phyloP scores from a whole-genome alignment of 2,888 invertebrate species.

The Tupiocoris notatus region DNA sequence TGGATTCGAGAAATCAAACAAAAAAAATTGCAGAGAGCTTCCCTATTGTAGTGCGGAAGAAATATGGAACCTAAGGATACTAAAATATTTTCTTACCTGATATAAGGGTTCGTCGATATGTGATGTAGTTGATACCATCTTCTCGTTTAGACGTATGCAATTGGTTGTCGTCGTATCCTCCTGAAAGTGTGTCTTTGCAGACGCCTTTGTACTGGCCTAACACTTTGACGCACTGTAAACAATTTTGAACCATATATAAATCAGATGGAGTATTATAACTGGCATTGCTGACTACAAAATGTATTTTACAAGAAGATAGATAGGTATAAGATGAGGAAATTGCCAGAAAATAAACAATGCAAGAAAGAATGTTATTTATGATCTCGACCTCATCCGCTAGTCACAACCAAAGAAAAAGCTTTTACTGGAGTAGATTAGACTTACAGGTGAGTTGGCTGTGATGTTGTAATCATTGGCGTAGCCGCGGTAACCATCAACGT shows the following conservation, averaged over 20 bases:
- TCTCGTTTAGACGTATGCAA: constrained; percentile 69
- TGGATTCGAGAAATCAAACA: too few species aligned
- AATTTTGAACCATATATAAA: neutral
- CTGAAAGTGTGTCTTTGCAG: constrained; percentile 78
- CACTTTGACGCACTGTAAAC: constrained; percentile 74
- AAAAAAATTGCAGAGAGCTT: too few species aligned
- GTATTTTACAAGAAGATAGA: too few species aligned
- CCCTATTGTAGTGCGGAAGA: too few species aligned
- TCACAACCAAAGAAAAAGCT: too few species aligned
- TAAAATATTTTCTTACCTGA: constrained; percentile 72
- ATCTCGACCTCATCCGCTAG: too few species aligned
- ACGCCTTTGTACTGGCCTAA: constrained; percentile 83
- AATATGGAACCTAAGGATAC: too few species aligned
- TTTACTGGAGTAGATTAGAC: too few species aligned
- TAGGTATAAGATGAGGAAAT: too few species aligned
- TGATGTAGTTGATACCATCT: constrained; percentile 74
- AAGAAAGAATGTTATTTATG: too few species aligned
- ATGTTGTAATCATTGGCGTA: constrained; percentile 81
- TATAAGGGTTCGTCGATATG: constrained; percentile 72
- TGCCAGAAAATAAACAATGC: too few species aligned
- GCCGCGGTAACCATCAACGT: constrained; percentile 70
- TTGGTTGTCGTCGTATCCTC: constrained; percentile 79
- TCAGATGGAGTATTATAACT: neutral
- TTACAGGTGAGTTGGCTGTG: constrained; percentile 75
- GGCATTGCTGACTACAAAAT: neutral